Conservation (phyloP, 2,888 invertebrate species). For the Gryllus longicercus region DNA sequence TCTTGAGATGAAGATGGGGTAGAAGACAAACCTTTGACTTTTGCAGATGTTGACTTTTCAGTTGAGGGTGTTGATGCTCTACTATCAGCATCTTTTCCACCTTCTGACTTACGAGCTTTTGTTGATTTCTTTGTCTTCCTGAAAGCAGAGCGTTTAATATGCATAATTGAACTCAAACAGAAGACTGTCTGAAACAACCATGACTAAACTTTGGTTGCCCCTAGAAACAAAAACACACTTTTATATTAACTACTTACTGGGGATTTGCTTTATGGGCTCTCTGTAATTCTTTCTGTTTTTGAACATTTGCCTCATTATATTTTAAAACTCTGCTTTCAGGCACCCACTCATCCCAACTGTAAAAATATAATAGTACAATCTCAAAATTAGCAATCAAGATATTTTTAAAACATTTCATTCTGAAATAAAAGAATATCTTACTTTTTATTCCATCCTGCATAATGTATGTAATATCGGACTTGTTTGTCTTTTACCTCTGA, state of each 20-base stretch:
- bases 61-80: constrained; percentile 60
- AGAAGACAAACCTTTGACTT: constrained; percentile 34
- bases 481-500: constrained; percentile 80
- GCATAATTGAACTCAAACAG: no score
- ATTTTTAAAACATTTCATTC: constrained; percentile 19
- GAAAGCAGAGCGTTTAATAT: constrained; percentile 18
- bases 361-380: constrained; percentile 39
- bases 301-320: constrained; percentile 83
- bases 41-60: constrained; percentile 37
- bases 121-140: constrained; percentile 34
- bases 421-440: constrained; percentile 46
- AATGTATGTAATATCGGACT: constrained; percentile 89
- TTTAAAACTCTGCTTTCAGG: constrained; percentile 86
- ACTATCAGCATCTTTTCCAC: constrained; percentile 50
- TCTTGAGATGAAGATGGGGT: constrained; percentile 50
- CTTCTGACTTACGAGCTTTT: constrained; percentile 34
- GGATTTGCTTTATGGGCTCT: constrained; percentile 74
- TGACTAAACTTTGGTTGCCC: background rate
- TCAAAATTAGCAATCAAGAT: background rate
- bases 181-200: background rate
- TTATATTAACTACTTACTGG: constrained; percentile 32
- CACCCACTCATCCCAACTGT: constrained; percentile 88
- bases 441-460: constrained; percentile 98
- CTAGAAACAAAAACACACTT: constrained; percentile 19
- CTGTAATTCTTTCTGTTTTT: constrained; percentile 81